Evolutionary conservation across 2,888 invertebrate species (phyloP).

Genomic region (Chouioia cunea): DNA sequence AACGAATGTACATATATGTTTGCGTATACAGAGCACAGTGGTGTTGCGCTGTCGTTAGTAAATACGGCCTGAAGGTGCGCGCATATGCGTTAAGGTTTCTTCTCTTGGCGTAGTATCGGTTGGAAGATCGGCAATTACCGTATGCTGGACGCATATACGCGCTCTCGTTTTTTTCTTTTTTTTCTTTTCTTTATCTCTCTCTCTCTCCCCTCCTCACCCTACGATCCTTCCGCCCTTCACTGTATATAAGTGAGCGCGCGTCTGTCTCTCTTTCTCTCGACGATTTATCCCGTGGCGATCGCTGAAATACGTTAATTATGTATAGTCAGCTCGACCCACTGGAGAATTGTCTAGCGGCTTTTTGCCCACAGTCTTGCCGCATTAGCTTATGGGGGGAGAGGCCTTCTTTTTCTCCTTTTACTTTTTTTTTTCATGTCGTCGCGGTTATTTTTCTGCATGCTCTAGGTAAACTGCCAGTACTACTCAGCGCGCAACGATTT

Average conservation of each 20-base stretch:
- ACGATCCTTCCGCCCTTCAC: slow-evolving; percentile 31
- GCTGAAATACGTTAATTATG: slow-evolving; percentile 44
- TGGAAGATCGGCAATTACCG: slow-evolving; percentile 31
- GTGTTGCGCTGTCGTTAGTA: no score
- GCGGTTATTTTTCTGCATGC: slow-evolving; percentile 10
- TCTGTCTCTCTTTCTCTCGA: slow-evolving; percentile 27
- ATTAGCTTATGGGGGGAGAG: no score
- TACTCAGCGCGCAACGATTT: slow-evolving; percentile 33
- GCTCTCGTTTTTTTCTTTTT: neutral
- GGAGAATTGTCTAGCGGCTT: slow-evolving; percentile 30
- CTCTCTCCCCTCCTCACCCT: slow-evolving; percentile 16
- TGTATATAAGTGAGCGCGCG: no score
- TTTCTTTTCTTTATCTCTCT: neutral
- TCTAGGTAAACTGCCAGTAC: neutral
- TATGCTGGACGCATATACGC: neutral
- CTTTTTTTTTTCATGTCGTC: slow-evolving; percentile 15
- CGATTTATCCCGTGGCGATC: slow-evolving; percentile 41
- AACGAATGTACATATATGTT: no score
- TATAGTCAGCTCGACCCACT: slow-evolving; percentile 5
- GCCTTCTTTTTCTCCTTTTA: no score
- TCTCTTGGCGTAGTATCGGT: slow-evolving; percentile 7
- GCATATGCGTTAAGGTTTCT: neutral
- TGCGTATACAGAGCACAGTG: no score
- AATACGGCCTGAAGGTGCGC: neutral
- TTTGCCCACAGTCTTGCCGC: neutral